phyloP scores from a whole-genome alignment of 2,888 invertebrate genomes.

The Drosophila siamana region DNA sequence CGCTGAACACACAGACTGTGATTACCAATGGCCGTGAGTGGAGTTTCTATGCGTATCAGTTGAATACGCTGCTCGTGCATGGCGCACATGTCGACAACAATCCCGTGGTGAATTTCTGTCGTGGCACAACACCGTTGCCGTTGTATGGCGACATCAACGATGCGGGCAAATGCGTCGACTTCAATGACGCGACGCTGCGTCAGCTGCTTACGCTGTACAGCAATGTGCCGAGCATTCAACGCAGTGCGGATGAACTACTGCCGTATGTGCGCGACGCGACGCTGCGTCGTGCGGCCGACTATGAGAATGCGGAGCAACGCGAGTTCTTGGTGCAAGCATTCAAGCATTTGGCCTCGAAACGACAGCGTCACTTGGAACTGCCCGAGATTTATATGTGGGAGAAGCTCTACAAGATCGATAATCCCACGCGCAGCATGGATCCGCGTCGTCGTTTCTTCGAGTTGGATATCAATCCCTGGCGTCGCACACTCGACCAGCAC shows the following conservation, averaged over 20 bases:
- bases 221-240: constrained; percentile 88
- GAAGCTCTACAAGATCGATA: constrained; percentile 91
- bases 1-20: constrained; percentile 94
- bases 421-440: constrained; percentile 90
- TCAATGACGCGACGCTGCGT: constrained; percentile 92
- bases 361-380: constrained; percentile 87
- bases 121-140: constrained; percentile 90
- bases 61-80: constrained; percentile 93
- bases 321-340: constrained; percentile 90
- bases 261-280: constrained; percentile 88
- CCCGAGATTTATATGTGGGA: constrained; percentile 94
- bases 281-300: constrained; percentile 88
- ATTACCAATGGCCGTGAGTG: constrained; percentile 95
- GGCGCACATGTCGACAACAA: constrained; percentile 88
- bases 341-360: constrained; percentile 89
- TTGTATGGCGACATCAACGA: constrained; percentile 90
- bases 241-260: constrained; percentile 88
- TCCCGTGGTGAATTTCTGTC: constrained; percentile 92
- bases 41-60: constrained; percentile 95
- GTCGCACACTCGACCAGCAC: constrained; percentile 89
- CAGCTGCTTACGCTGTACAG: constrained; percentile 91
- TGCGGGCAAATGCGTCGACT: constrained; percentile 89
- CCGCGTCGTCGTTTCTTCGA: constrained; percentile 90
- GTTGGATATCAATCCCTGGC: constrained; percentile 87
- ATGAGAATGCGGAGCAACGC: constrained; percentile 89